phyloP scores from a whole-genome alignment of 2,888 invertebrate genomes.

The Limnephilus auricula region DNA sequence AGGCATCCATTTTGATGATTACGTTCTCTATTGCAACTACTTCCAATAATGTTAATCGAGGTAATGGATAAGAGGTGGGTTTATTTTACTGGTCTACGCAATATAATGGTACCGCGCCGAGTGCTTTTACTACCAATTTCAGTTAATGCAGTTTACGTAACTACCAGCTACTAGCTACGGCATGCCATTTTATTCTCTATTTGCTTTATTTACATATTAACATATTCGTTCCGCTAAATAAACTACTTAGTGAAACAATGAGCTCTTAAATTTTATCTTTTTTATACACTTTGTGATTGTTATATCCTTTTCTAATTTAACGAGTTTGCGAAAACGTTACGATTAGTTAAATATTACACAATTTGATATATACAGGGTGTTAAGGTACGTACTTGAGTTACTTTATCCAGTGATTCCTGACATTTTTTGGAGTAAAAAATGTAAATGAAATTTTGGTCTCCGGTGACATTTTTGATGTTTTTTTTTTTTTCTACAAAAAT shows the following conservation, averaged over 20 bases:
- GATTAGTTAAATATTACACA: too few species aligned
- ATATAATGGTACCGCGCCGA: not conserved
- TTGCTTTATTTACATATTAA: not conserved
- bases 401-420: too few species aligned
- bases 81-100: not conserved
- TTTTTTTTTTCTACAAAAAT: too few species aligned
- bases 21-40: not conserved
- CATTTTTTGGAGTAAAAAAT: too few species aligned
- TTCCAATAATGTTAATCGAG: conserved; percentile 12
- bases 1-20: not conserved
- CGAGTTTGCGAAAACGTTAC: too few species aligned
- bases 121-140: not conserved
- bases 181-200: not conserved
- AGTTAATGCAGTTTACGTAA: not conserved
- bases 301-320: too few species aligned
- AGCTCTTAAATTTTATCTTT: not conserved
- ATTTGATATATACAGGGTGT: too few species aligned
- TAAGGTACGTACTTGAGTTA: too few species aligned
- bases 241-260: not conserved
- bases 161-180: not conserved
- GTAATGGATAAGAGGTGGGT: conserved; percentile 15
- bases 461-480: too few species aligned
- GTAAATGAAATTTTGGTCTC: too few species aligned
- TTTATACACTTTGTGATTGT: too few species aligned
- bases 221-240: not conserved